phyloP scores from a whole-genome alignment of 2,888 invertebrate genomes.

The Lithophane leautieri region DNA sequence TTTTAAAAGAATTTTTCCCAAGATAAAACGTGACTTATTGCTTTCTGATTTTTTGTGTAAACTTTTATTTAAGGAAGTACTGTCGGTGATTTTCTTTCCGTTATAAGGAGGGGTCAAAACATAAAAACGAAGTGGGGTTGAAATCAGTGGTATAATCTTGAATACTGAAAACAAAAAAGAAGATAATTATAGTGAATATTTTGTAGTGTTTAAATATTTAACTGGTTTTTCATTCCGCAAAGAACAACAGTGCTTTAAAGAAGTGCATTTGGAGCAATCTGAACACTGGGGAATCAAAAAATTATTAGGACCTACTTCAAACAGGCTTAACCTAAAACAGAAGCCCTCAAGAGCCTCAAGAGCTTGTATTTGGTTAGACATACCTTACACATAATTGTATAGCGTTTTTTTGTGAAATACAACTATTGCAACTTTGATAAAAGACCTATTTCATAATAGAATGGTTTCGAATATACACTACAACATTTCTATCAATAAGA shows the following conservation, averaged over 20 bases:
- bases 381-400: no score
- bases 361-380: neutral
- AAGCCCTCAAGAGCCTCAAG: neutral
- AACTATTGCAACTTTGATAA: neutral
- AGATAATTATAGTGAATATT: neutral
- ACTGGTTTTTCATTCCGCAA: neutral
- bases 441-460: neutral
- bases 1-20: slow-evolving; percentile 55
- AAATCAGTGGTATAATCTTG: neutral
- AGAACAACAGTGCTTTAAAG: neutral
- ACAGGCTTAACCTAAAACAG: neutral
- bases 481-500: neutral
- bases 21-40: slow-evolving; percentile 61
- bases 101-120: slow-evolving; percentile 2
- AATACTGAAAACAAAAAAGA: neutral
- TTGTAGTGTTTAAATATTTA: neutral
- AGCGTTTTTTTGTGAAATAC: neutral
- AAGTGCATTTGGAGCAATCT: neutral
- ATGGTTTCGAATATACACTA: neutral
- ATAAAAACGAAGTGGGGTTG: neutral
- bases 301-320: neutral
- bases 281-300: neutral
- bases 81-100: slow-evolving; percentile 29
- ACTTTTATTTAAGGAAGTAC: slow-evolving; percentile 39
- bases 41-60: slow-evolving; percentile 53